Evolutionary conservation across 1,140 invertebrate species (phyloP), one percentile per base, ranked within the genome.

Genomic region (Notospermus geniculatus): DNA sequence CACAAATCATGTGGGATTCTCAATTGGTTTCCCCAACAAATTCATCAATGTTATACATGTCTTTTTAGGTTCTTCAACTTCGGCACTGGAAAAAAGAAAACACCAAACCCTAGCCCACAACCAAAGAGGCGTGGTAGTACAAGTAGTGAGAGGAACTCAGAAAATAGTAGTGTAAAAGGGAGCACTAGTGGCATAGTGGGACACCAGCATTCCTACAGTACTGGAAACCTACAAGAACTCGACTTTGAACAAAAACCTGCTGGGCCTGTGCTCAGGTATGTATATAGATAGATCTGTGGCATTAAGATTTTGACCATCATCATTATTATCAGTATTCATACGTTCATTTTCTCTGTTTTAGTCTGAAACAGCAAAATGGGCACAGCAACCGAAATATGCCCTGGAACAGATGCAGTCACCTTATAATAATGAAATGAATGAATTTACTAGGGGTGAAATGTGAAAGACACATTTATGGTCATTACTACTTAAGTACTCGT

Each of bases 61-160:
- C n/a, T 53, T 65, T 76, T 7, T 74, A 93, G 90, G 71, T 95
- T 95, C 80, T 95, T 95, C 80, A 89, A 86, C 67, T 95, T 95
- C 80, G 90, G 89, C 84, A 53, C 87, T 88, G 41, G 22, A 39
- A 11, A 91, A 75, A 93, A 93, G 78, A 93, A 90, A 74, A 80
- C 84, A 53, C 87, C 89, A 45, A 86, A 88, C 30, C 87, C 85
- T 27, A 81, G 85, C 27, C 82, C 86, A 54, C 70, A 69, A 63
- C 52, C 71, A 59, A 73, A 74, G 65, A 60, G 71, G 36, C 50
- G 77, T 57, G 69, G 77, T 27, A 73, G 76, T 71, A 68, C 70
- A 60, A 68, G 73, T 39, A 74, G 71, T 66, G 69, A 76, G 63
- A 73, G 69, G 62, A 68, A 11, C 65, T 66, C 0, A 68, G 72